phyloP scores from a whole-genome alignment of 2,888 invertebrate genomes.

The Muschampia plurimacula region DNA sequence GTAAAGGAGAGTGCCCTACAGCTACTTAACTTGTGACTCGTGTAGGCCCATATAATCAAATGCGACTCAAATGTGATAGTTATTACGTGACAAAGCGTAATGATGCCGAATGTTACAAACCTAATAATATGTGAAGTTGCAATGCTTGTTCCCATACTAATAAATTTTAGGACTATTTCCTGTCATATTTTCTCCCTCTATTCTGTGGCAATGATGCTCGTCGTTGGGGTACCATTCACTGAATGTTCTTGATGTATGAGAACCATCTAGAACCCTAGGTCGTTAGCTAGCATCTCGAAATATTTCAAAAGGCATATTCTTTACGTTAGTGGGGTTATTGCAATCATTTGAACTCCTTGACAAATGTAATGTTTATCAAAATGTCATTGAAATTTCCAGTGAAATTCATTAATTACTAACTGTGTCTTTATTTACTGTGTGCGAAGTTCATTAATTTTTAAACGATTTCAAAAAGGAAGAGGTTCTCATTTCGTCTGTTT shows the following conservation, averaged over 20 bases:
- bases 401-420: background rate
- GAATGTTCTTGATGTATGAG: constrained; percentile 24
- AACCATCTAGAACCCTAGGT: constrained; percentile 38
- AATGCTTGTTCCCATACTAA: background rate
- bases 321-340: constrained; percentile 13
- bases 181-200: background rate
- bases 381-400: background rate
- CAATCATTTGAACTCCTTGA: constrained; percentile 11
- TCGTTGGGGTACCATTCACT: constrained; percentile 31
- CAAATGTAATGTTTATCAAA: background rate
- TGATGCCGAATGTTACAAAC: background rate
- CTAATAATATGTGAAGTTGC: background rate
- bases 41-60: background rate
- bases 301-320: constrained; percentile 26
- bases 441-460: too few relatives aligned
- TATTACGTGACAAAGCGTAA: background rate
- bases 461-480: too few relatives aligned
- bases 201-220: constrained; percentile 1
- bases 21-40: background rate
- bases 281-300: constrained; percentile 32
- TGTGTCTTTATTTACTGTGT: too few relatives aligned
- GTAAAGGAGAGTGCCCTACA: background rate
- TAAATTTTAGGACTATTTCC: background rate
- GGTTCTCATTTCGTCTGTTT: too few relatives aligned
- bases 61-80: background rate